Percentiles rank a stretch among this genome's conserved stretches.
Evolutionary conservation across 2,888 invertebrate genomes (phyloP).

Genomic region (Megalurothrips usitatus): DNA sequence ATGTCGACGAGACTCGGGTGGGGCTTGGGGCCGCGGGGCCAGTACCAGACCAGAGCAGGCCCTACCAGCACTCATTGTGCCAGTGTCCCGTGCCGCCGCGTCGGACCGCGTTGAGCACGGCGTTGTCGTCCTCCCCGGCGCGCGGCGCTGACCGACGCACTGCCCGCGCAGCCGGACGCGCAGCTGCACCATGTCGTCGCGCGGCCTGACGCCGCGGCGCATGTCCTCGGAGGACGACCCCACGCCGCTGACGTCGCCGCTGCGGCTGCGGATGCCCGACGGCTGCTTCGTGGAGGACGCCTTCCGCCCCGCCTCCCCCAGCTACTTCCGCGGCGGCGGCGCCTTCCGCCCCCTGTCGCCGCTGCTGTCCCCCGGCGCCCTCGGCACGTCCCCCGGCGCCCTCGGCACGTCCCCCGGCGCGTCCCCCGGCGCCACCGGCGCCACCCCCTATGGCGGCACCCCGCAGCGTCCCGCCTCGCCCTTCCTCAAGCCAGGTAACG

Average conservation of each 20-base stretch:
- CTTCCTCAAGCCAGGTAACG: background rate
- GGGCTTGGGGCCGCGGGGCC: too few relatives aligned
- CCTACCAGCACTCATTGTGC: background rate
- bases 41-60: too few relatives aligned
- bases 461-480: background rate
- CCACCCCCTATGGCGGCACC: background rate
- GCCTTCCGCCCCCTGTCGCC: slow-evolving; percentile 1
- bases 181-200: background rate
- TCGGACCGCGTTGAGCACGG: background rate
- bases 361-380: background rate
- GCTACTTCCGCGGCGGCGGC: background rate
- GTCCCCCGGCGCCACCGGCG: background rate
- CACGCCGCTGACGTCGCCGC: background rate
- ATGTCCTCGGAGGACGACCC: slow-evolving; percentile 16
- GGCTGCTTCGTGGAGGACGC: background rate
- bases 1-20: background rate
- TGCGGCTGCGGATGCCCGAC: slow-evolving; percentile 7
- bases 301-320: background rate
- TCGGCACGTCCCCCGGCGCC: background rate
- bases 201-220: slow-evolving; percentile 5
- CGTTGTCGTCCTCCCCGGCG: too few relatives aligned
- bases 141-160: too few relatives aligned
- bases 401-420: background rate
- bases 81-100: background rate
- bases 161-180: background rate